Evolutionary conservation across 2,113 vertebrate genomes (phyloP).

Genomic region (Pygoscelis adeliae): DNA sequence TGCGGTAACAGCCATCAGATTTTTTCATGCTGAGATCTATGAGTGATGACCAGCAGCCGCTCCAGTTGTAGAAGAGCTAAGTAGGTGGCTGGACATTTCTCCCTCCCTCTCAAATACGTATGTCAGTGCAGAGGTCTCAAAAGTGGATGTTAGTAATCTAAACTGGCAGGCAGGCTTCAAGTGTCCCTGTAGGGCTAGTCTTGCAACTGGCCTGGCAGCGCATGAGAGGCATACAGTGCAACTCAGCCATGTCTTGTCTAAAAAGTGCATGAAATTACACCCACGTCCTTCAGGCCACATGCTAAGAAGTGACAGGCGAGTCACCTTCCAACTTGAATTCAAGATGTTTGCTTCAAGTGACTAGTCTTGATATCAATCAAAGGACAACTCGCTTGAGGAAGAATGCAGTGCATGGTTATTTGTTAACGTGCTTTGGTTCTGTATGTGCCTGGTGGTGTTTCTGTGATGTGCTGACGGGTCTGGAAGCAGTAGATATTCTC

Average conservation of each 20-base stretch:
- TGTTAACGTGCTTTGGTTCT: fast-evolving
- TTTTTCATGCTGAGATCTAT: neutral
- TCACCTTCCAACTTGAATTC: neutral
- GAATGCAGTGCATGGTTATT: fast-evolving
- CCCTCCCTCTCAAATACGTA: fast-evolving
- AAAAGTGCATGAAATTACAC: neutral
- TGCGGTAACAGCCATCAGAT: fast-evolving
- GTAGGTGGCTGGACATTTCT: neutral
- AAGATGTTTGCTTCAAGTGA: neutral
- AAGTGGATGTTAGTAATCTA: neutral
- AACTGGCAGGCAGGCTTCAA: neutral
- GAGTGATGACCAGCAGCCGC: neutral
- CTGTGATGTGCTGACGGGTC: fast-evolving
- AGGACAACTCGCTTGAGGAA: neutral
- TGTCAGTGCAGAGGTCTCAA: neutral
- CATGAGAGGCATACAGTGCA: fast-evolving
- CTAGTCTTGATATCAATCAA: no score
- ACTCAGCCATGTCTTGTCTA: neutral
- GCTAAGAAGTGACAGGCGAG: neutral
- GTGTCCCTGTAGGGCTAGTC: neutral
- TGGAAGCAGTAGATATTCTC: neutral
- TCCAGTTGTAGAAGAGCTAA: fast-evolving
- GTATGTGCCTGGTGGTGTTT: fast-evolving
- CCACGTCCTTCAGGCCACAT: neutral
- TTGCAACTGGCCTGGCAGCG: neutral